These are phyloP conservation scores for Germaria angustata DNA, from an alignment of 2,888 invertebrate species.

Conservation along the genomic window DNA sequence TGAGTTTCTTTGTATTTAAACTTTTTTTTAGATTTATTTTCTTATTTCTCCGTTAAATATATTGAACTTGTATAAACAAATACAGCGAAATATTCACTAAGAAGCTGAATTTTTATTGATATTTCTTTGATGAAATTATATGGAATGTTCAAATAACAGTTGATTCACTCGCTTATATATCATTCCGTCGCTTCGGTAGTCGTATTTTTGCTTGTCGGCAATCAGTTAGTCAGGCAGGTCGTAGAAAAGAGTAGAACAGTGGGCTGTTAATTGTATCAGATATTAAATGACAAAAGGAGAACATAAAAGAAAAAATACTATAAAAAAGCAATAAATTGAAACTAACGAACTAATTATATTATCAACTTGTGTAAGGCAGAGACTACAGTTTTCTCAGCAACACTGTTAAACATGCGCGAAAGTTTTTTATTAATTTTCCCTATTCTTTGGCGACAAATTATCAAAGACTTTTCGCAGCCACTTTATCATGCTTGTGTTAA, in stretches of 20 bases:
- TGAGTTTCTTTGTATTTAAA: too few species aligned
- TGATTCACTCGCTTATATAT: conserved; percentile 53
- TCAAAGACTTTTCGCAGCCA: neutral
- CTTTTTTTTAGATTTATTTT: neutral
- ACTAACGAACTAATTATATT: conserved; percentile 25
- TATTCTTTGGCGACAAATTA: neutral
- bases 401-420: conserved; percentile 54
- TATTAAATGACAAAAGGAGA: conserved; percentile 37
- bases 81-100: neutral
- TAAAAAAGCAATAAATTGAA: conserved; percentile 11
- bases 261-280: conserved; percentile 44
- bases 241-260: conserved; percentile 45
- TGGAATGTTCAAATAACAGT: conserved; percentile 55
- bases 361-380: neutral
- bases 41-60: neutral
- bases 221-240: conserved; percentile 1
- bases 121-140: conserved; percentile 53
- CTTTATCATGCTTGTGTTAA: neutral
- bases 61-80: conserved; percentile 28
- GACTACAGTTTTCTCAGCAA: neutral
- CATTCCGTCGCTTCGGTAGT: conserved; percentile 47
- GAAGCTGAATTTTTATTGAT: conserved; percentile 35
- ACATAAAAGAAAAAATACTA: conserved; percentile 15
- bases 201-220: conserved; percentile 9
- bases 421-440: conserved; percentile 7